Percentiles rank a stretch among this genome's conserved stretches.
phyloP scores from a whole-genome alignment of 1,140 invertebrate species.

The Musca vetustissima region DNA sequence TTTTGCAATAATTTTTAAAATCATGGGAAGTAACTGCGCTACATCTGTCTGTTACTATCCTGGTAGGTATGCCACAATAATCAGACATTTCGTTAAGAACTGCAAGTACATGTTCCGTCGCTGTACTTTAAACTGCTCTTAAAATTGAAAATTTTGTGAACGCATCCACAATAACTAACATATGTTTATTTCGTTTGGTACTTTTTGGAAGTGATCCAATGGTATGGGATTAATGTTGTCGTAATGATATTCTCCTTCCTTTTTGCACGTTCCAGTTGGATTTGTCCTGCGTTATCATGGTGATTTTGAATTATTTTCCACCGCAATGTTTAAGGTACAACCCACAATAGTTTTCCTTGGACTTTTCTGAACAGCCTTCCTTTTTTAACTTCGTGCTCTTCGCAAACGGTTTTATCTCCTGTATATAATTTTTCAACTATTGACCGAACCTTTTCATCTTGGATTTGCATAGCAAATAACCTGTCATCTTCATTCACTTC shows the following conservation, averaged over 20 bases:
- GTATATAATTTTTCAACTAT: slow-evolving; percentile 5
- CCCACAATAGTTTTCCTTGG: slow-evolving; percentile 19
- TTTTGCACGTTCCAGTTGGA: slow-evolving; percentile 24
- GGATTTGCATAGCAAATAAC: slow-evolving; percentile 20
- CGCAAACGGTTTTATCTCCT: neutral
- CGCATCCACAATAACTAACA: slow-evolving; percentile 37
- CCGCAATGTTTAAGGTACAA: slow-evolving; percentile 23
- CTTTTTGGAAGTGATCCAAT: slow-evolving; percentile 40
- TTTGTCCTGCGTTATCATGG: slow-evolving; percentile 26
- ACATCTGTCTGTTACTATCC: slow-evolving; percentile 49
- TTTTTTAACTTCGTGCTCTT: slow-evolving; percentile 13
- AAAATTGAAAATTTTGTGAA: slow-evolving; percentile 40
- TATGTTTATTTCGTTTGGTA: slow-evolving; percentile 33
- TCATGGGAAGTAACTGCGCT: slow-evolving; percentile 39
- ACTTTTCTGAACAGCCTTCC: slow-evolving; percentile 18
- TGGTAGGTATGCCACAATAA: slow-evolving; percentile 26
- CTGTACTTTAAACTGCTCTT: slow-evolving; percentile 32
- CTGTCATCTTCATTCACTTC: neutral
- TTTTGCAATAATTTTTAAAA: slow-evolving; percentile 31
- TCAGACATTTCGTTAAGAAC: slow-evolving; percentile 9
- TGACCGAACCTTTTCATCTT: neutral
- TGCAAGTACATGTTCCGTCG: slow-evolving; percentile 32
- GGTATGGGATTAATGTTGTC: slow-evolving; percentile 27
- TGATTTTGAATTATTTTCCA: slow-evolving; percentile 1
- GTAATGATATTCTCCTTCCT: slow-evolving; percentile 27